phyloP scores from a whole-genome alignment of 2,888 invertebrate genomes.

The Dasypogon diadema region DNA sequence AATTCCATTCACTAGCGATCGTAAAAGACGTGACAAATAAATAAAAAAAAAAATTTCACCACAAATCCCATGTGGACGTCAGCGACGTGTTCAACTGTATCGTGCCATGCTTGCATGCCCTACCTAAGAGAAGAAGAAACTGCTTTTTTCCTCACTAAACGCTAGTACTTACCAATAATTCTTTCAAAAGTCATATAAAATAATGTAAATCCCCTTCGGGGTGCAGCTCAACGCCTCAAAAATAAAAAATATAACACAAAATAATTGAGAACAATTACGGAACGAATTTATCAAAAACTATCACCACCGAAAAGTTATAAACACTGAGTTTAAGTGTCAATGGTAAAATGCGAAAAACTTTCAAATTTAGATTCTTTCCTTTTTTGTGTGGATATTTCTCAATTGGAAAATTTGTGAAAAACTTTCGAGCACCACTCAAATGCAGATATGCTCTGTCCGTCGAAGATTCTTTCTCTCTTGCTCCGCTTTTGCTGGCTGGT shows the following conservation, averaged over 20 bases:
- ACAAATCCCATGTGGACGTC: background rate
- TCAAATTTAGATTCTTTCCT: background rate
- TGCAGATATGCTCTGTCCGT: background rate
- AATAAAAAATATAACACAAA: conserved; percentile 57
- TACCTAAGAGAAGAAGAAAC: background rate
- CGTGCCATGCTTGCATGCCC: background rate
- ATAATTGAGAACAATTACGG: conserved; percentile 20
- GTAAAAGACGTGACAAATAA: no score
- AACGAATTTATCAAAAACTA: background rate
- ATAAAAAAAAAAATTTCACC: no score
- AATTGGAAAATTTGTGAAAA: background rate
- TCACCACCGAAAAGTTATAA: conserved; percentile 13
- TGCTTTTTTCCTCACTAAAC: background rate
- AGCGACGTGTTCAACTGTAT: background rate
- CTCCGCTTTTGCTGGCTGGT: background rate
- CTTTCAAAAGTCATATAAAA: conserved; percentile 98
- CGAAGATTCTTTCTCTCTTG: background rate
- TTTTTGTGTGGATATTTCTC: background rate
- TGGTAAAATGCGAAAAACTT: background rate
- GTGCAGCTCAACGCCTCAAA: conserved; percentile 65
- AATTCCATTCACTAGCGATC: no score
- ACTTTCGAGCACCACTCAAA: background rate
- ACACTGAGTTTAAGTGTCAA: conserved; percentile 12
- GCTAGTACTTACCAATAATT: conserved; percentile 82
- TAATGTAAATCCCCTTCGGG: conserved; percentile 67